phyloP scores from a whole-genome alignment of 1,140 invertebrate species.

The Dermatophagoides farinae region DNA sequence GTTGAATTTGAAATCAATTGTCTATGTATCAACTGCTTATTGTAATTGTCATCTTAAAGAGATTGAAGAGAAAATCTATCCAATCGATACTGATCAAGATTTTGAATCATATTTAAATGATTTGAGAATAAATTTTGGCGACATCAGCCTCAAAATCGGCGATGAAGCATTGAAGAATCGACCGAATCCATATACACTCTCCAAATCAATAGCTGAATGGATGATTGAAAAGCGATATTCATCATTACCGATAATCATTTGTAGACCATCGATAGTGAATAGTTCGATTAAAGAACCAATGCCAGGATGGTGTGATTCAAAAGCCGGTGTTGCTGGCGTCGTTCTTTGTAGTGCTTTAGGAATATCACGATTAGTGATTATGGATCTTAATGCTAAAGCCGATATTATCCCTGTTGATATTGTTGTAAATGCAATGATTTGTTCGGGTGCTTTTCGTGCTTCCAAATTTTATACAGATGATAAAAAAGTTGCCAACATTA shows the following conservation, averaged over 20 bases:
- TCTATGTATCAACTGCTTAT: conserved; percentile 22
- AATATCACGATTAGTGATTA: conserved; percentile 54
- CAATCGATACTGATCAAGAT: not conserved
- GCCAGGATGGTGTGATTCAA: conserved; percentile 74
- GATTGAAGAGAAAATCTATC: conserved; percentile 44
- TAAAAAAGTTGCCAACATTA: no score
- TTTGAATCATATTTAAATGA: conserved; percentile 23
- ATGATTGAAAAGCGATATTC: conserved; percentile 66
- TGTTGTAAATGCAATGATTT: conserved; percentile 61
- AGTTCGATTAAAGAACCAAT: conserved; percentile 70
- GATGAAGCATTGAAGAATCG: conserved; percentile 25
- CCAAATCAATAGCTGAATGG: conserved; percentile 57
- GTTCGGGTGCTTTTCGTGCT: conserved; percentile 29
- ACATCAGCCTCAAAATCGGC: not conserved
- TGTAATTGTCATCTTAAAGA: conserved; percentile 34
- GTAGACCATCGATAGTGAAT: conserved; percentile 77
- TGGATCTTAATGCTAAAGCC: conserved; percentile 43
- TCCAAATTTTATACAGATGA: no score
- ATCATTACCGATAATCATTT: conserved; percentile 49
- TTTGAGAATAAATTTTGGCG: not conserved
- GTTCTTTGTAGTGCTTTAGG: conserved; percentile 75
- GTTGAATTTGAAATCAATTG: conserved; percentile 1
- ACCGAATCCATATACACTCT: conserved; percentile 69
- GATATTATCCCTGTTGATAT: conserved; percentile 86
- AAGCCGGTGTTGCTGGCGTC: conserved; percentile 86